These are phyloP conservation scores for Venustoraphidia nigricollis DNA, from an alignment of 2,888 invertebrate genomes.

Conservation along the genomic window DNA sequence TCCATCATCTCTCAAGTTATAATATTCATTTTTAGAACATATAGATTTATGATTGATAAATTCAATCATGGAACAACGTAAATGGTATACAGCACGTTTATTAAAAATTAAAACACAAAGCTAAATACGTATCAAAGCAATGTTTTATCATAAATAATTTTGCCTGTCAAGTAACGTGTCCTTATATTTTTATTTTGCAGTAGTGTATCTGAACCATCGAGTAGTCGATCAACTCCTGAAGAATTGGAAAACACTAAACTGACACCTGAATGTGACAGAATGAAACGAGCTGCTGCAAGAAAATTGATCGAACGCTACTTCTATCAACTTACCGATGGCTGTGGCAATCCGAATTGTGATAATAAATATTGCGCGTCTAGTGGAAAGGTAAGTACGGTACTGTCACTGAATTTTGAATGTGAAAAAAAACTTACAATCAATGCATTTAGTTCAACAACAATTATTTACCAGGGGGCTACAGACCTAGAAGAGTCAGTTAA, in stretches of 20 bases:
- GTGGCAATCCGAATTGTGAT: slow-evolving; percentile 74
- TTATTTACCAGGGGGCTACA: too few species aligned
- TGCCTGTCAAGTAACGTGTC: neutral
- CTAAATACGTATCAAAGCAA: too few species aligned
- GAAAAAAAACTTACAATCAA: neutral
- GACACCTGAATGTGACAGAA: slow-evolving; percentile 38
- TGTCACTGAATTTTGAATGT: neutral
- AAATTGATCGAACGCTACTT: slow-evolving; percentile 84
- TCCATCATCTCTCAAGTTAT: neutral
- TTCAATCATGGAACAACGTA: too few species aligned
- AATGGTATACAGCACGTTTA: too few species aligned
- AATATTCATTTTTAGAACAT: neutral
- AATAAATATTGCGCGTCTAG: slow-evolving; percentile 84
- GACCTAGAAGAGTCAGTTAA: too few species aligned
- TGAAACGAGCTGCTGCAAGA: slow-evolving; percentile 65
- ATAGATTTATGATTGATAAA: neutral
- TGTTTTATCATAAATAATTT: too few species aligned
- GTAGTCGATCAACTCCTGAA: slow-evolving; percentile 14
- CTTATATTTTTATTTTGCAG: slow-evolving; percentile 13
- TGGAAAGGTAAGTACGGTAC: slow-evolving; percentile 46
- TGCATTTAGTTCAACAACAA: too few species aligned
- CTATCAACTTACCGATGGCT: slow-evolving; percentile 82
- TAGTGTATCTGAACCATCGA: slow-evolving; percentile 29
- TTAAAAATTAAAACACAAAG: too few species aligned
- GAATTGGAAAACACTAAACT: slow-evolving; percentile 13